A percentile compares a stretch with the other conserved stretches of the same genome.
These are phyloP conservation scores for Amphipyra tragopoginis DNA, from an alignment of 2,888 invertebrate species.

Conservation along the genomic window DNA sequence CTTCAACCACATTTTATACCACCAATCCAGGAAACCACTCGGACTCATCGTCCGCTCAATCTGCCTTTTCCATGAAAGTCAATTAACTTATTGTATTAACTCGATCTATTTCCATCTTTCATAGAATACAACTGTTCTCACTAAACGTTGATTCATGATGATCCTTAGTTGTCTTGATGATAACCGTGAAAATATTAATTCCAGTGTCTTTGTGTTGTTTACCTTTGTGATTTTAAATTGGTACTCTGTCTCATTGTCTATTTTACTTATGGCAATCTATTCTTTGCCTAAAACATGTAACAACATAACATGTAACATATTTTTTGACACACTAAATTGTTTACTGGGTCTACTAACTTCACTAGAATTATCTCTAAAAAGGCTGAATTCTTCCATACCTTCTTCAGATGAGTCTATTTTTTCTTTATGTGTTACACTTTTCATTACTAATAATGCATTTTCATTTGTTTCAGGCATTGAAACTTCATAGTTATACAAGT, in stretches of 20 bases:
- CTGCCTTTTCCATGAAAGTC: constrained; percentile 79
- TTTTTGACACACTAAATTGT: too few species aligned
- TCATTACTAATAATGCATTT: constrained; percentile 21
- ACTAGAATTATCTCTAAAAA: too few species aligned
- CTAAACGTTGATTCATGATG: constrained; percentile 61
- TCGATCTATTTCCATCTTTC: constrained; percentile 79
- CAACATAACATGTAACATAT: too few species aligned
- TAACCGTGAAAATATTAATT: constrained; percentile 4
- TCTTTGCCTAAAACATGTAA: too few species aligned
- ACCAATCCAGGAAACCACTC: constrained; percentile 68
- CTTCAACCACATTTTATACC: constrained; percentile 69
- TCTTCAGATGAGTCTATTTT: too few species aligned
- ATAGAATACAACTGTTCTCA: constrained; percentile 70
- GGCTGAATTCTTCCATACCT: too few species aligned
- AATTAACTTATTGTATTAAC: constrained; percentile 73
- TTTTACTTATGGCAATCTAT: too few species aligned
- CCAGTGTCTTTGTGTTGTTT: not conserved
- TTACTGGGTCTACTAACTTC: too few species aligned
- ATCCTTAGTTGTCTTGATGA: constrained; percentile 20
- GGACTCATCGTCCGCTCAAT: constrained; percentile 70
- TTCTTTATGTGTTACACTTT: not conserved
- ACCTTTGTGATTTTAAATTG: too few species aligned
- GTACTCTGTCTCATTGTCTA: too few species aligned
- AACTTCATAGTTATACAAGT: constrained; percentile 71
- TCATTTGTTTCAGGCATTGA: constrained; percentile 78